Base-by-base conservation (phyloP, 2,888 invertebrate genomes). In the Cabera pusaria region DNA sequence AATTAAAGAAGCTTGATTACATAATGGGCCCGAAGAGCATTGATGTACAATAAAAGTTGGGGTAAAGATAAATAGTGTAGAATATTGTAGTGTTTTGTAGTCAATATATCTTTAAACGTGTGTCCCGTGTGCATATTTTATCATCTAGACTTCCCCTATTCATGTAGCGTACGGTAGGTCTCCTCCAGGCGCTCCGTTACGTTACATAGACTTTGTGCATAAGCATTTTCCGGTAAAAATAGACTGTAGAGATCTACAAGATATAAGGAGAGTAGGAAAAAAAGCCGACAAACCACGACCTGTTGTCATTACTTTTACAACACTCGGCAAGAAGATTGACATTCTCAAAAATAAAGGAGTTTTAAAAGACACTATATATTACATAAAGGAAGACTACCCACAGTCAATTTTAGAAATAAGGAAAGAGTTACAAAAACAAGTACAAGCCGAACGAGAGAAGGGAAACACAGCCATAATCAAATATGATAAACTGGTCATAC, bases 401-500 rank as follows among this genome's bases (percentile, higher is more conserved):
- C 25, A 21, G 25, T 9, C 12, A 14, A 27, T 43, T 4, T 10
- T 47, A 31, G 8, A 47, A 36, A 44, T 26, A 43, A 48, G 48
- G 19, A 51, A 19, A 35, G 36, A 33, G 24, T 27, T 47, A 31
- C 47, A 41, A n/a, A 36, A 44, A n/a, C 44, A 38, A 39, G 39
- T 36, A 8, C 28, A 36, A 33, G 27, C 16, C 1, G 50, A 47
- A 38, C 37, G 27, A 28, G 44, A 50, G 16, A 46, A 44, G 17
- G 49, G 43, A 2, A 45, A 49, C n/a, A 31, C 8, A 34, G 43
- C 31, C 9, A 40, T 37, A 8, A 45, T 49, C 17, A 46, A 50
- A 41, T 50, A 50, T 11, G 45, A 51, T 19, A 50, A 47, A 16
- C 26, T 50, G 14, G 21, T 50, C 1, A 10, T 50, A 36, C 23